Evolutionary conservation across 2,888 invertebrate genomes (phyloP), one percentile per base, ranked within the genome.

Genomic region (Melikaiella ostensackeni): DNA sequence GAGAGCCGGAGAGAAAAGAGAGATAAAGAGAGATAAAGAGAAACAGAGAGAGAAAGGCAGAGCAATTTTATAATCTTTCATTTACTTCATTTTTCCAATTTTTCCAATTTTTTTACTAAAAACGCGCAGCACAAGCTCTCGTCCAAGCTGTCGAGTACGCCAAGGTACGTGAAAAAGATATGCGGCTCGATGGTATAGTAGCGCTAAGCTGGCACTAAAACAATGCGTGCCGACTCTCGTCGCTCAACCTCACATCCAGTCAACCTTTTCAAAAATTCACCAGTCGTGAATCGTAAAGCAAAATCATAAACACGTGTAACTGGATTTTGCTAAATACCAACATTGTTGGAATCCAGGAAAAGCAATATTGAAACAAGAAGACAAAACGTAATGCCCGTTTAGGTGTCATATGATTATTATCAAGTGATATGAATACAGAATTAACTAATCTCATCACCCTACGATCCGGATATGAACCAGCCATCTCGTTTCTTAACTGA

Each of bases 11-110:
- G 73, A 75, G 77, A 79, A 61, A 27, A 74, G 62, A 62, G 76
- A 66, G 62, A 62, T 75, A 74, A 33, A 75, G 75, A 74, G 75
- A 77, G 74, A 46, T 74, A 81, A 77, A 79, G 75, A 80, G 74
- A 80, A 66, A 78, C 74, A 77, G 78, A 79, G 79, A 80, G 79
- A 80, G 76, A 81, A 80, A 77, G 74, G 79, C 75, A 80, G 75
- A 78, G 78, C 79, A 81, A 78, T 27, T 79, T 50, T 73, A 75
- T 57, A 64, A 63, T 27, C 21, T 46, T 63, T 75, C 33, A 50
- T 62, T 21, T 46, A 75, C 42, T 55, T 63, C 46, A 42, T 74
- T 73, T 75, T 30, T 57, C 42, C 35, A n/a, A n/a, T 50, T 61
- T 75, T 59, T 63, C 42, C 46, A 35, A 73, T 21, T 66, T 5